These are phyloP conservation scores for Potamilus streckersoni DNA, from an alignment of 1,140 invertebrate genomes.

Conservation along the genomic window DNA sequence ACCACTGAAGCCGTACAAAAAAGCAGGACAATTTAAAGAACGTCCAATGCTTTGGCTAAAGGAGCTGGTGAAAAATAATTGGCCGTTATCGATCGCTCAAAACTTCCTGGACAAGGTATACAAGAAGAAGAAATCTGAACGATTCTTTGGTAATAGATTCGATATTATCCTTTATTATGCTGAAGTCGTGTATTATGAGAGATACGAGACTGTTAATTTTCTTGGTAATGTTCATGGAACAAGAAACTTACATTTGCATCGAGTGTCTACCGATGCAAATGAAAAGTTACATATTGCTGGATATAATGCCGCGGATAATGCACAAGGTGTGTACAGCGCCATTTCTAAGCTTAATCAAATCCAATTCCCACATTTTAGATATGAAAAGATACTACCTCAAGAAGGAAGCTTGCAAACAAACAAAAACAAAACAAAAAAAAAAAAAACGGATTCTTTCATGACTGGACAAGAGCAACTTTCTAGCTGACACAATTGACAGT, in stretches of 20 bases:
- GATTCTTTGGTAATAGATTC: background rate
- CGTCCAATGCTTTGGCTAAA: constrained; percentile 5
- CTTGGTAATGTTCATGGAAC: background rate
- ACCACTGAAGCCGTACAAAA: constrained; percentile 1
- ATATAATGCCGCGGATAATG: background rate
- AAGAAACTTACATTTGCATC: background rate
- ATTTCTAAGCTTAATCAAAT: too few relatives aligned
- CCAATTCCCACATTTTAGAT: background rate
- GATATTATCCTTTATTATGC: background rate
- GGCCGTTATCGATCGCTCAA: background rate
- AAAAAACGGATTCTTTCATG: background rate
- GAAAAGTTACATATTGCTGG: background rate
- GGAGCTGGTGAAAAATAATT: constrained; percentile 12
- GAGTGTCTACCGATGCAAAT: background rate
- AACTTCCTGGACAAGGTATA: background rate
- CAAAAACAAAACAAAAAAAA: too few relatives aligned
- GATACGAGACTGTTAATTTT: background rate
- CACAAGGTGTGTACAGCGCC: too few relatives aligned
- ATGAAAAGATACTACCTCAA: background rate
- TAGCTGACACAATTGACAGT: background rate
- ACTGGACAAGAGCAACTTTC: background rate
- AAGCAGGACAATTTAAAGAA: background rate
- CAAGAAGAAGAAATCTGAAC: background rate
- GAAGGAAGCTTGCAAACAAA: background rate
- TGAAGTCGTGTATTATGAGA: background rate